Evolutionary conservation across 2,113 vertebrate genomes (phyloP).

Genomic region (Paedocypris sp.): DNA sequence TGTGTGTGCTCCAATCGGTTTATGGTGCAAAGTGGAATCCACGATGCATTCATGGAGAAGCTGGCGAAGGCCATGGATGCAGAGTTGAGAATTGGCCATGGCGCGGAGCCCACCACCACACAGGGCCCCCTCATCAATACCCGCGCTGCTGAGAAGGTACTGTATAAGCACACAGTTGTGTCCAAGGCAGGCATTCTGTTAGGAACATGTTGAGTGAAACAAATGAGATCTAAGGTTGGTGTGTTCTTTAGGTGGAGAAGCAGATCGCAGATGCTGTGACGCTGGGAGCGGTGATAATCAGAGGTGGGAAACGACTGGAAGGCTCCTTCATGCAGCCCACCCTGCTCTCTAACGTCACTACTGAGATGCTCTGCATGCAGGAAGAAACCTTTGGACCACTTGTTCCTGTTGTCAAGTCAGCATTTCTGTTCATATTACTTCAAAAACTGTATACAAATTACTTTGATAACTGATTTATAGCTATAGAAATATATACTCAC

Average conservation of each 20-base stretch:
- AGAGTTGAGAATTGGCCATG: slow-evolving; percentile 73
- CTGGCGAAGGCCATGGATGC: slow-evolving; percentile 70
- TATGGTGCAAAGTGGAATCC: slow-evolving; percentile 79
- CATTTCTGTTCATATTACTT: too few relatives aligned
- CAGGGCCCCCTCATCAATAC: slow-evolving; percentile 89
- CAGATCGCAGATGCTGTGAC: slow-evolving; percentile 79
- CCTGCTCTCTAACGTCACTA: slow-evolving; percentile 72
- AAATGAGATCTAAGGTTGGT: background rate
- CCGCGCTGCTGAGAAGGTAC: slow-evolving; percentile 85
- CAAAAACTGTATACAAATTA: too few relatives aligned
- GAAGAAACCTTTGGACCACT: slow-evolving; percentile 93
- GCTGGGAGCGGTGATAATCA: slow-evolving; percentile 72
- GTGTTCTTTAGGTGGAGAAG: slow-evolving; percentile 66
- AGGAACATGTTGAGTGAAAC: too few relatives aligned
- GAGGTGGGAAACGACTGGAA: slow-evolving; percentile 74
- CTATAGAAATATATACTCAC: too few relatives aligned
- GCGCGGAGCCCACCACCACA: slow-evolving; percentile 76
- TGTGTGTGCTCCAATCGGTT: slow-evolving; percentile 92
- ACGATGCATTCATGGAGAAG: slow-evolving; percentile 75
- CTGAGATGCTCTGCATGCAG: slow-evolving; percentile 75
- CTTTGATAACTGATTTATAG: too few relatives aligned
- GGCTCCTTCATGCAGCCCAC: slow-evolving; percentile 91
- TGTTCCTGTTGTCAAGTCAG: slow-evolving; percentile 82
- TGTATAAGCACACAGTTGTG: background rate
- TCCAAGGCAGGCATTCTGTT: too few relatives aligned